Evolutionary conservation across 2,113 vertebrate species (phyloP).

Genomic region (Bubo scandiacus): DNA sequence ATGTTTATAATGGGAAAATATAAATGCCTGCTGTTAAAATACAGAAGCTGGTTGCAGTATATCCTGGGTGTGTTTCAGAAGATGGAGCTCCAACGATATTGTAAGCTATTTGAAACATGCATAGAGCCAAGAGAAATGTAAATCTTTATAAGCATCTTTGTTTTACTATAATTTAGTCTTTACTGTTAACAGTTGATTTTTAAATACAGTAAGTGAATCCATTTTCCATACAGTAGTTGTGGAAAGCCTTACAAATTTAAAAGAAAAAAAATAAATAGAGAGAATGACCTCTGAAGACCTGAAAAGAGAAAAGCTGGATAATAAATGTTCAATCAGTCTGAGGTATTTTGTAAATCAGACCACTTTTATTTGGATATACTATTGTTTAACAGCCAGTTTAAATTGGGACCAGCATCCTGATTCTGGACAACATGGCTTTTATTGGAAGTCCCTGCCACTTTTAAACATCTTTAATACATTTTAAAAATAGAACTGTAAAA

Average conservation of each 20-base stretch:
- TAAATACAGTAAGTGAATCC: background rate
- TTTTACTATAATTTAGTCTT: constrained; percentile 33
- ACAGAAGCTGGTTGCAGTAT: background rate
- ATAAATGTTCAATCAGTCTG: constrained; percentile 50
- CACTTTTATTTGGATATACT: constrained; percentile 77
- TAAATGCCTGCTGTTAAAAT: background rate
- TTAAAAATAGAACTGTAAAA: constrained; percentile 87
- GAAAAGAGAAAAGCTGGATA: constrained; percentile 50
- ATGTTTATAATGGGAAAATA: background rate
- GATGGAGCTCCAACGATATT: background rate
- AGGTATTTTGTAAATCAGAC: constrained; percentile 65
- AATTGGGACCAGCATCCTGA: constrained; percentile 84
- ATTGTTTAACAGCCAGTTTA: constrained; percentile 81
- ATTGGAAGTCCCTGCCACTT: constrained; percentile 81
- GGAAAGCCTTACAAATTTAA: background rate
- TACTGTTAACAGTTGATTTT: constrained; percentile 37
- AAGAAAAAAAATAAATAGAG: background rate
- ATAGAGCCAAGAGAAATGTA: constrained; percentile 3
- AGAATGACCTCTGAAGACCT: constrained; percentile 41
- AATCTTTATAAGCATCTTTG: constrained; percentile 32
- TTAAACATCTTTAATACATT: constrained; percentile 86
- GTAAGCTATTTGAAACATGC: background rate
- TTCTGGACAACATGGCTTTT: constrained; percentile 78
- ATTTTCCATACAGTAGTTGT: constrained; percentile 32
- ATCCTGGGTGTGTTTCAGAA: constrained; percentile 24